Conservation (phyloP, 2,888 invertebrate species). For the Zele albiditarsus region DNA sequence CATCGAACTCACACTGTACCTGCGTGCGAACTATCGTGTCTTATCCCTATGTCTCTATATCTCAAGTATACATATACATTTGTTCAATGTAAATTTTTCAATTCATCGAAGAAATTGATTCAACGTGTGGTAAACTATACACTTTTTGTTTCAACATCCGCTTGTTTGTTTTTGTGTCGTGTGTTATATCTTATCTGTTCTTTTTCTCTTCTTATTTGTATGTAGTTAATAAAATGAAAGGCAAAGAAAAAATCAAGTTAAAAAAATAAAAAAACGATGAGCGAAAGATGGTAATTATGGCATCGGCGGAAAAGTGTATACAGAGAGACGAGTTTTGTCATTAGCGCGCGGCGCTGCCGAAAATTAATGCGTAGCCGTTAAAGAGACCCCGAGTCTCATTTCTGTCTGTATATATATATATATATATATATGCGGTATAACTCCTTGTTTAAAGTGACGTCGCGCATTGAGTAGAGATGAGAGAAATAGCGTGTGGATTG, state of each 20-base stretch:
- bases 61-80: constrained; percentile 3
- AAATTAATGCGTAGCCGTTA: constrained; percentile 46
- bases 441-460: neutral
- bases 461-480: neutral
- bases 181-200: neutral
- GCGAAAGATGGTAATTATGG: constrained; percentile 35
- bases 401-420: neutral
- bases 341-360: constrained; percentile 45
- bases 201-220: constrained; percentile 8
- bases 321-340: constrained; percentile 48
- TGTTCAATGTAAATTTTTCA: neutral
- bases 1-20: constrained; percentile 24
- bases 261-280: constrained; percentile 17
- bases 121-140: neutral
- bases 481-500: neutral
- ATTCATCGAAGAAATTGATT: neutral
- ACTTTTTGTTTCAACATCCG: constrained; percentile 8
- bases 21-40: constrained; percentile 33
- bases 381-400: constrained; percentile 18
- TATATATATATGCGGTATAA: neutral
- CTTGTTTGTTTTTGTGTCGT: neutral
- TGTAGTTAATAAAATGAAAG: neutral
- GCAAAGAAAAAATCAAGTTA: neutral
- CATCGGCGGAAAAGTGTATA: constrained; percentile 24
- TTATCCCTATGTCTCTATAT: neutral